Evolutionary conservation across 64 coral and sea anemone species (phyloP).

Genomic region (Montipora efflorescens): DNA sequence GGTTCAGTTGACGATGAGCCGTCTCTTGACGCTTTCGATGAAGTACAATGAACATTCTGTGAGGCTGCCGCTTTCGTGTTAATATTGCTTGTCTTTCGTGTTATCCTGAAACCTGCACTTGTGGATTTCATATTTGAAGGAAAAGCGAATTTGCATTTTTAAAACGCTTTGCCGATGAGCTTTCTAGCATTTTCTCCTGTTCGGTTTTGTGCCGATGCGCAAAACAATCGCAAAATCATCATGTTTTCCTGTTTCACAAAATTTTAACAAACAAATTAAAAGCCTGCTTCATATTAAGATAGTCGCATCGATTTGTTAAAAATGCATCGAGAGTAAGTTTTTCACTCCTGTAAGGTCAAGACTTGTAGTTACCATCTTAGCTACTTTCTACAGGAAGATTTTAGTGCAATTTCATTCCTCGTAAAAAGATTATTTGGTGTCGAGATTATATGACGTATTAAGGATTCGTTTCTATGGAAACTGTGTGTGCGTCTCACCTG

Average conservation of each 20-base stretch:
- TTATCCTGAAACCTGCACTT: slow-evolving; percentile 71
- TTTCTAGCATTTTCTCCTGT: background rate
- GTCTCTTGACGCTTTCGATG: background rate
- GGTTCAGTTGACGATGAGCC: slow-evolving; percentile 19
- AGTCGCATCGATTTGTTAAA: slow-evolving; percentile 3
- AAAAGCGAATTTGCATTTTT: slow-evolving; percentile 36
- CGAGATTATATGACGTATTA: slow-evolving; percentile 51
- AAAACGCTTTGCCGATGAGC: slow-evolving; percentile 11
- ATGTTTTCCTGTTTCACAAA: slow-evolving; percentile 3
- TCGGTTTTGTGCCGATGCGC: background rate
- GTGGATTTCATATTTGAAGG: slow-evolving; percentile 58
- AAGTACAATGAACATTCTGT: background rate
- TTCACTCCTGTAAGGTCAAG: background rate
- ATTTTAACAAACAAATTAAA: slow-evolving; percentile 52
- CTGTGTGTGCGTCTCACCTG: slow-evolving; percentile 69
- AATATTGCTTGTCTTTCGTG: slow-evolving; percentile 7
- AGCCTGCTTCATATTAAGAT: slow-evolving; percentile 15
- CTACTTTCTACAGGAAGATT: background rate
- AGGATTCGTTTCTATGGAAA: slow-evolving; percentile 26
- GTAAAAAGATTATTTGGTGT: slow-evolving; percentile 20
- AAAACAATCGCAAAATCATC: slow-evolving; percentile 3
- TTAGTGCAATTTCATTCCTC: slow-evolving; percentile 1
- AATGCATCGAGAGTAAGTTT: background rate
- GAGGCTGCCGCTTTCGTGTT: background rate
- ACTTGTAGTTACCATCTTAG: background rate